A percentile compares a stretch with the other conserved stretches of the same genome.
Evolutionary conservation across 2,888 invertebrate genomes (phyloP).

Genomic region (Amblyteles armatorius): DNA sequence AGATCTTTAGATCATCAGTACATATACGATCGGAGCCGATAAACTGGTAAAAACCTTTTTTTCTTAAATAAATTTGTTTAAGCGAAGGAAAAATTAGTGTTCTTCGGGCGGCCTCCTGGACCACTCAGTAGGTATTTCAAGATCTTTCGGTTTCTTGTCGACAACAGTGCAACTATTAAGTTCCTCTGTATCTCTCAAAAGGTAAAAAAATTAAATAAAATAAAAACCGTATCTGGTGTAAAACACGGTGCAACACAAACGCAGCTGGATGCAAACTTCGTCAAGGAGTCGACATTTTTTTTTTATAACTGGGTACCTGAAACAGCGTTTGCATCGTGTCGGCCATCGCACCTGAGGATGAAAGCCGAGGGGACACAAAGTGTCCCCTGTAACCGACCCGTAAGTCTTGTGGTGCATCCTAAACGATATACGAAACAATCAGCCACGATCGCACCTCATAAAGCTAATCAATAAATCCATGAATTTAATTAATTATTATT

Average conservation of each 20-base stretch:
- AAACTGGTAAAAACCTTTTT: not conserved
- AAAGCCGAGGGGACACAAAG: conserved; percentile 96
- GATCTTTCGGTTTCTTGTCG: not conserved
- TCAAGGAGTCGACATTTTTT: conserved; percentile 22
- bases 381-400: conserved; percentile 93
- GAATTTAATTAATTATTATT: not conserved
- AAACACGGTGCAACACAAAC: conserved; percentile 8
- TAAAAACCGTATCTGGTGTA: not conserved
- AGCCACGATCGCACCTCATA: not conserved
- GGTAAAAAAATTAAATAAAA: conserved; percentile 4
- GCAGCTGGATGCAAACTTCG: not conserved
- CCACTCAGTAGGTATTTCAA: not conserved
- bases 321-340: conserved; percentile 96
- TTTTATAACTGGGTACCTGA: conserved; percentile 86
- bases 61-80: not conserved
- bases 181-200: not conserved
- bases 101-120: not conserved
- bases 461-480: not conserved
- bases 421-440: conserved; percentile 30
- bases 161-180: not conserved
- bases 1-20: not conserved
- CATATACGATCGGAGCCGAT: not conserved
- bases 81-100: not conserved
- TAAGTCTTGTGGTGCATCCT: conserved; percentile 90
- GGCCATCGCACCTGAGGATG: conserved; percentile 98